Evolutionary conservation across 2,888 invertebrate species (phyloP).

Genomic region (Hylaea fasciaria): DNA sequence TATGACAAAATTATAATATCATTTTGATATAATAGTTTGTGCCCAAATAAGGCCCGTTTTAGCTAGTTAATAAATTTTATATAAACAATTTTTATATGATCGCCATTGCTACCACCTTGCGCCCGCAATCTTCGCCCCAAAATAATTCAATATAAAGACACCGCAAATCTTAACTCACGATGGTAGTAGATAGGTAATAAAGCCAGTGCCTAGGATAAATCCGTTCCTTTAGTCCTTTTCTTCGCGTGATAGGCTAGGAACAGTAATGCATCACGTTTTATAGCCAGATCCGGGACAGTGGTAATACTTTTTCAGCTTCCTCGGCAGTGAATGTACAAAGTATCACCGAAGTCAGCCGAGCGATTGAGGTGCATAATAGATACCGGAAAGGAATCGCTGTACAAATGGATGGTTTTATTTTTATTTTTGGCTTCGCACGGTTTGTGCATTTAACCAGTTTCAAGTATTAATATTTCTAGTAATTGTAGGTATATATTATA

Average conservation of each 20-base stretch:
- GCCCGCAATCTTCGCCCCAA: too few relatives aligned
- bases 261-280: conserved; percentile 42
- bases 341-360: conserved; percentile 25
- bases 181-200: not conserved
- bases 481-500: too few relatives aligned
- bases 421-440: not conserved
- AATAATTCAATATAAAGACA: too few relatives aligned
- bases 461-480: too few relatives aligned
- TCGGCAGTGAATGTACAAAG: conserved; percentile 29
- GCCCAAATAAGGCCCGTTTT: too few relatives aligned
- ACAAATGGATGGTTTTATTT: conserved; percentile 1
- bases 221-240: not conserved
- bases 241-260: conserved; percentile 12
- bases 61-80: too few relatives aligned
- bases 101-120: too few relatives aligned
- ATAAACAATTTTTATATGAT: too few relatives aligned
- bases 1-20: too few relatives aligned
- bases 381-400: conserved; percentile 2
- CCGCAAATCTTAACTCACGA: too few relatives aligned
- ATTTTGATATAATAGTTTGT: too few relatives aligned
- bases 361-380: conserved; percentile 34
- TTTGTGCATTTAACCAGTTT: too few relatives aligned
- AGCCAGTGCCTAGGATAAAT: not conserved
- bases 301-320: conserved; percentile 27
- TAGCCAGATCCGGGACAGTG: conserved; percentile 21